Evolutionary conservation across 2,888 invertebrate genomes (phyloP), one percentile per base, ranked within the genome.

Genomic region (Aporophyla lueneburgensis): DNA sequence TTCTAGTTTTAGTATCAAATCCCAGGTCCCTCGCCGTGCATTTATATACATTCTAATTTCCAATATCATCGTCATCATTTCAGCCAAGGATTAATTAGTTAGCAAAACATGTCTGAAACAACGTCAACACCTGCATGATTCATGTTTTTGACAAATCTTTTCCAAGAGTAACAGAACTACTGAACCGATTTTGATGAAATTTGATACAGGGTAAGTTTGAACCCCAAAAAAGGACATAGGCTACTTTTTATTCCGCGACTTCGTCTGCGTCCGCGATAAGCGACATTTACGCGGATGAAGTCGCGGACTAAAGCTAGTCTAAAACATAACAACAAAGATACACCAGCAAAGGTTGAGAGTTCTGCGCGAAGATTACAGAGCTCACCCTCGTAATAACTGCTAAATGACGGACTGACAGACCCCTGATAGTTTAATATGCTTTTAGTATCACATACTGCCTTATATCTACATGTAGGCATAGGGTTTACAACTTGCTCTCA

Each of bases 321-420:
- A 40, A 74, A 68, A 56, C 63, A 63, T 63, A 71, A 46, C 40
- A 58, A 54, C 62, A 74, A 54, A 68, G 54, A 74, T 74, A 54
- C 10, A 14, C 27, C 21, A 40, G 27, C 49, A 27, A 53, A 53
- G 56, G 63, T 73, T 46, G 33, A 69, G 27, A 71, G 63, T 63
- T 46, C 61, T 85, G 62, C 76, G 72, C 58, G 63, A 78, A 78
- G 71, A 76, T 78, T 76, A 80, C 71, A 74, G 78, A 79, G 73
- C 81, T 79, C 86, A 76, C 89, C 90, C 89, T 87, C 86, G 73
- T 91, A 91, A 92, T 92, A 90, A 89, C 90, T 86, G 83, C 81
- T 84, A 89, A 90, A 92, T 89, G 90, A 89, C 89, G 85, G 89
- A 89, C 89, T 91, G 92, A 87, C 92, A 85, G 80, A 71, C 80